phyloP scores from a whole-genome alignment of 2,797 vertebrate species.

The Artibeus jamaicensis region DNA sequence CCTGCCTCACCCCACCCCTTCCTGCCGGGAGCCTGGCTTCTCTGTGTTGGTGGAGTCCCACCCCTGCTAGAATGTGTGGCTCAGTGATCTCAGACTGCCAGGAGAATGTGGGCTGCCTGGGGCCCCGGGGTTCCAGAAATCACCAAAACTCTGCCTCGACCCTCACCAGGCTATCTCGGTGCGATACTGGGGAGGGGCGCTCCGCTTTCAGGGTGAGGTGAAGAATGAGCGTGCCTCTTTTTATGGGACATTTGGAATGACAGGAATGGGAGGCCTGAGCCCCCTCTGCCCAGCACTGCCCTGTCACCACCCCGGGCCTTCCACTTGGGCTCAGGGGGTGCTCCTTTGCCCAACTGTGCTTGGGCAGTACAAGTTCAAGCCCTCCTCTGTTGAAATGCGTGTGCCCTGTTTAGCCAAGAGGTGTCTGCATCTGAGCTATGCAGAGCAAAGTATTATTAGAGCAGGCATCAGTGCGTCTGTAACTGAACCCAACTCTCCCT shows the following conservation, averaged over 20 bases:
- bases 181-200: neutral
- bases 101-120: neutral
- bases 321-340: neutral
- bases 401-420: slow-evolving; percentile 85
- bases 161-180: neutral
- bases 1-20: neutral
- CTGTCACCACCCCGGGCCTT: slow-evolving; percentile 30
- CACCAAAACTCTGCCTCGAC: neutral
- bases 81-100: neutral
- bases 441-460: slow-evolving; percentile 86
- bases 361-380: slow-evolving; percentile 82
- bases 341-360: slow-evolving; percentile 54
- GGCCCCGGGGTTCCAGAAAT: neutral
- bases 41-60: neutral
- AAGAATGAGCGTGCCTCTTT: slow-evolving; percentile 55
- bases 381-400: slow-evolving; percentile 78
- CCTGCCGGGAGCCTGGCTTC: neutral
- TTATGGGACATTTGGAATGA: slow-evolving; percentile 65
- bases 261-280: slow-evolving; percentile 61
- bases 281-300: slow-evolving; percentile 56
- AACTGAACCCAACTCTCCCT: slow-evolving; percentile 84
- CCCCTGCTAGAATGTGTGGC: neutral
- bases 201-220: slow-evolving; percentile 25
- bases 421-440: slow-evolving; percentile 85
- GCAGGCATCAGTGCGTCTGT: slow-evolving; percentile 83